Evolutionary conservation across 2,888 invertebrate species (phyloP), one percentile per base, ranked within the genome.

Genomic region (Lutraria lutraria): DNA sequence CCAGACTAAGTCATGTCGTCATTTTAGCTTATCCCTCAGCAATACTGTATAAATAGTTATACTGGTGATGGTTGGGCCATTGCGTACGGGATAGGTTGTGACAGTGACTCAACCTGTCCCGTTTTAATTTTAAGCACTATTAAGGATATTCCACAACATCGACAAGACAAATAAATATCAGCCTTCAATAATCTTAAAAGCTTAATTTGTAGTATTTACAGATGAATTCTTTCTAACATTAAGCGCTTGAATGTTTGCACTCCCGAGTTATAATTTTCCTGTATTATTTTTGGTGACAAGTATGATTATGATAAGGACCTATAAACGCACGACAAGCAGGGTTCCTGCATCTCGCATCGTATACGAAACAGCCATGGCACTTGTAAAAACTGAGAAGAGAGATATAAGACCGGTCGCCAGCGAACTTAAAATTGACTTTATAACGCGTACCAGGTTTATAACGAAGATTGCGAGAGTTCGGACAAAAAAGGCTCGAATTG

Each of bases 1-100:
- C n/a, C n/a, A n/a, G n/a, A n/a, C n/a, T n/a, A 79, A 43, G 79
- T 79, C 79, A 79, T 79, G 43, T 43, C 79, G 79, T 43, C 79
- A 79, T 79, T 79, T 79, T 34, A 3, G 29, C 31, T 79, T 43
- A 79, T 43, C 21, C 21, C 34, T 79, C 79, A 43, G 19, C 79
- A 15, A 16, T 79, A 34, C 79, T 12, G 43, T 79, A 43, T 12
- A 13, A 79, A 13, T 43, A 34, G 79, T 56, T 15, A 3, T 34
- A 13, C 1, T 79, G 43, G 34, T 34, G 31, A 15, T 43, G 34
- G n/a, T n/a, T n/a, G n/a, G n/a, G n/a, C n/a, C n/a, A n/a, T n/a
- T n/a, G n/a, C n/a, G n/a, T n/a, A n/a, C 43, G 21, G 12, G 31
- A 43, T 21, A 34, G 31, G 34, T 34, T 79, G 79, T 43, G 34